Evolutionary conservation across 2,888 invertebrate genomes (phyloP), one percentile per base, ranked within the genome.

Genomic region (Hypena proboscidalis): DNA sequence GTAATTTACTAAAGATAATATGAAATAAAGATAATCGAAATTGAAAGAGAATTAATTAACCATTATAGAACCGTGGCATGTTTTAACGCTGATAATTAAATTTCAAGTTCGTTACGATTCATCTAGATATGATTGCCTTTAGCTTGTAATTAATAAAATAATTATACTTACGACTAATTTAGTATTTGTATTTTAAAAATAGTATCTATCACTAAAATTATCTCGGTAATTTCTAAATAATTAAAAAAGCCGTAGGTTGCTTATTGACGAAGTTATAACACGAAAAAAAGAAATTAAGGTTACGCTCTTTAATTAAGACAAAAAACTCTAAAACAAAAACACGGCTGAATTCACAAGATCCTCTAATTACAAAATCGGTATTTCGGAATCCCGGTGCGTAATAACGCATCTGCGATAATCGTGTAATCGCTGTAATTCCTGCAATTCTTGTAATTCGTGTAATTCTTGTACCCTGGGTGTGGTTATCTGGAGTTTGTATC

Each of bases 381-480:
- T 40, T 31, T 32, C 19, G 8, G 33, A 41, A 49, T 33, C 20
- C 27, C 13, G 7, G 23, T 11, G 27, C 13, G 30, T 41, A 45
- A 49, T 32, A 42, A 25, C 15, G 37, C 39, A 37, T 27, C 43
- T 49, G 41, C 42, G 36, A 44, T 65, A 51, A 60, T 65, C 46
- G 62, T 13, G 58, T 58, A 62, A 59, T 59, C 35, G 29, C 44
- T 39, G 67, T 67, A 68, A 74, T 68, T 59, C 58, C 60, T 15
- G 63, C 64, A 67, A 78, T 73, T 62, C 58, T 54, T 27, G 68
- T 65, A 70, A 73, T 55, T 57, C 51, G 45, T 38, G 53, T 57
- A 53, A 64, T 55, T 58, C 57, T 53, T 43, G 48, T 58, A 55
- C 53, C 57, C 57, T 48, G 58, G 61, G 38, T 31, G 38, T 38